phyloP scores from a whole-genome alignment of 2,797 vertebrate species.

The Myotis vivesi region DNA sequence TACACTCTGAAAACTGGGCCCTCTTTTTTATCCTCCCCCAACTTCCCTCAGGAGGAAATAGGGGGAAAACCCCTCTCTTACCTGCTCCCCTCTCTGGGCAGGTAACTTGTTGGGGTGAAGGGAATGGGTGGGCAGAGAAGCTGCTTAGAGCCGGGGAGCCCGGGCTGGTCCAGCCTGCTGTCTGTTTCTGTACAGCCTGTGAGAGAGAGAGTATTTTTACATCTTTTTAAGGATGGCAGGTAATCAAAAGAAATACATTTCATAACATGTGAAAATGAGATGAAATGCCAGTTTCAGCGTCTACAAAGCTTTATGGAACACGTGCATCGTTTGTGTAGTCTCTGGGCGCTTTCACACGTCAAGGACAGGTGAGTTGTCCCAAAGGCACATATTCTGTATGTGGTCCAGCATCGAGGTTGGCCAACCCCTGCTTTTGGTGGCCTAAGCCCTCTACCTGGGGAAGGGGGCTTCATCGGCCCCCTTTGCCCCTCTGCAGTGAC shows the following conservation, averaged over 20 bases:
- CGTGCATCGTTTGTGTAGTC: fast-evolving
- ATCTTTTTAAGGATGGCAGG: neutral
- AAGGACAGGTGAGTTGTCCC: neutral
- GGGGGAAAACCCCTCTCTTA: neutral
- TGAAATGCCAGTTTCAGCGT: neutral
- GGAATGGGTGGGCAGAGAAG: neutral
- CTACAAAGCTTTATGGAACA: neutral
- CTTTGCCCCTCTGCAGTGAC: too few relatives aligned
- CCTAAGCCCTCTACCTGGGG: neutral
- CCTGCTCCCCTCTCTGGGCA: neutral
- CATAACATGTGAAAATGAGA: neutral
- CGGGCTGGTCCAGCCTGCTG: neutral
- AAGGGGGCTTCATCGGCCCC: too few relatives aligned
- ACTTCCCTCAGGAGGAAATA: neutral
- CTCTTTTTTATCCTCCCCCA: neutral
- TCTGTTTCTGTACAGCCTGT: neutral
- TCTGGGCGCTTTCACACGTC: fast-evolving
- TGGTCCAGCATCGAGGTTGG: neutral
- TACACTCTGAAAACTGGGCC: neutral
- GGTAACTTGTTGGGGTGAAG: fast-evolving
- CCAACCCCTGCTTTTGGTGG: neutral
- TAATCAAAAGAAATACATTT: neutral
- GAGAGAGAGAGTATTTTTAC: neutral
- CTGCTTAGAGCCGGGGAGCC: too few relatives aligned
- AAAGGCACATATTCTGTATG: fast-evolving